Evolutionary conservation across 2,888 invertebrate genomes (phyloP), one percentile per base, ranked within the genome.

Genomic region (Chaitophorus viminalis): DNA sequence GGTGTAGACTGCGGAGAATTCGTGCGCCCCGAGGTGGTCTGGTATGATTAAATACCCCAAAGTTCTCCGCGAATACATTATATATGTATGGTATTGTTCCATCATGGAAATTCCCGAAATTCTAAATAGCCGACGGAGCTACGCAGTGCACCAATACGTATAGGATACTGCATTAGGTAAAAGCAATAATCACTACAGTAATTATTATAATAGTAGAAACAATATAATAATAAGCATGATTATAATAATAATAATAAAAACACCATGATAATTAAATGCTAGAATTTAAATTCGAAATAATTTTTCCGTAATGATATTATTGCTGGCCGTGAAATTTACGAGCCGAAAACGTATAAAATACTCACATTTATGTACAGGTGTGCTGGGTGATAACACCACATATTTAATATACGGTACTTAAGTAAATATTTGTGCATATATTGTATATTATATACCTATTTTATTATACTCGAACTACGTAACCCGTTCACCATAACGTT

Each of bases 261-360:
- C 29, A n/a, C n/a, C n/a, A n/a, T n/a, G n/a, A n/a, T n/a, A 29
- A 68, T 68, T 9, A 29, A 14, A 70, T 31, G 70, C 70, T 4
- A 31, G 17, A 65, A 4, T 17, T 17, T 14, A 5, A 1, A 46
- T 14, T 46, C 11, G 46, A 46, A 46, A 46, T 46, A 46, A 8
- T 14, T 46, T 14, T 0, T 1, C 31, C 31, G 31, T 31, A 11
- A 29, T 8, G 11, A 31, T 29, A 14, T 4, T 29, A 29, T 11
- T 29, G 68, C n/a, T 29, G 68, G 68, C 68, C 60, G 60, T 60
- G 60, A 78, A 78, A 54, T 78, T 54, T 78, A 78, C 54, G 78
- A 78, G 78, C 25, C 25, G 25, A 78, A 77, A 54, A 54, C 54
- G 31, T 31, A 54, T 4, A 14, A 5, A n/a, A 21, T 31, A 25